Evolutionary conservation across 2,797 vertebrate genomes (phyloP).

Genomic region (Perodicticus potto): DNA sequence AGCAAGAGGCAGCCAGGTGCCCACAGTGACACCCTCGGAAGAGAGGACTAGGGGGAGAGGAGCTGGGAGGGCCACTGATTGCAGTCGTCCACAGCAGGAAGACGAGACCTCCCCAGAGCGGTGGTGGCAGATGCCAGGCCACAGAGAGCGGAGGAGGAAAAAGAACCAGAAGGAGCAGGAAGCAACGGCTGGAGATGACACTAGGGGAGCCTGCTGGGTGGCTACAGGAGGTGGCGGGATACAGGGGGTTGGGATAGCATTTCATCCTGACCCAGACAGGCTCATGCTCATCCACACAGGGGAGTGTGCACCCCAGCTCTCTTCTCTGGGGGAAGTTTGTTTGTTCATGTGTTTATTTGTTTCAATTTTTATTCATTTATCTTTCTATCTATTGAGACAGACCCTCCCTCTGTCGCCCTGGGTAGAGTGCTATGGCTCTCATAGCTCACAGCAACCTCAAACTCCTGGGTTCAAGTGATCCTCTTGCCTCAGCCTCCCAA

Average conservation of each 20-base stretch:
- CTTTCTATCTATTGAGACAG: too few species aligned
- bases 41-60: neutral
- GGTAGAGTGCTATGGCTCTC: too few species aligned
- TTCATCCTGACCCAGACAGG: neutral
- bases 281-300: neutral
- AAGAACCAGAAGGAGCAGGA: accelerated
- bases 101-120: neutral
- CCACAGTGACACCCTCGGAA: neutral
- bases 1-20: accelerated
- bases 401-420: too few species aligned
- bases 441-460: too few species aligned
- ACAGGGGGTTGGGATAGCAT: neutral
- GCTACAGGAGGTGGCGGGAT: neutral
- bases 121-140: neutral
- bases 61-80: neutral
- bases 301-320: neutral
- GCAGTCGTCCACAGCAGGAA: neutral
- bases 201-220: too few species aligned
- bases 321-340: neutral
- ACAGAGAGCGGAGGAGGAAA: neutral
- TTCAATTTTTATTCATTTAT: too few species aligned
- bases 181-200: accelerated
- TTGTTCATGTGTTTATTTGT: too few species aligned
- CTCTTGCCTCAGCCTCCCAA: too few species aligned
- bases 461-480: too few species aligned